Evolutionary conservation across 2,797 vertebrate species (phyloP), one percentile per base, ranked within the genome.

Genomic region (Hozukius guyotensis): DNA sequence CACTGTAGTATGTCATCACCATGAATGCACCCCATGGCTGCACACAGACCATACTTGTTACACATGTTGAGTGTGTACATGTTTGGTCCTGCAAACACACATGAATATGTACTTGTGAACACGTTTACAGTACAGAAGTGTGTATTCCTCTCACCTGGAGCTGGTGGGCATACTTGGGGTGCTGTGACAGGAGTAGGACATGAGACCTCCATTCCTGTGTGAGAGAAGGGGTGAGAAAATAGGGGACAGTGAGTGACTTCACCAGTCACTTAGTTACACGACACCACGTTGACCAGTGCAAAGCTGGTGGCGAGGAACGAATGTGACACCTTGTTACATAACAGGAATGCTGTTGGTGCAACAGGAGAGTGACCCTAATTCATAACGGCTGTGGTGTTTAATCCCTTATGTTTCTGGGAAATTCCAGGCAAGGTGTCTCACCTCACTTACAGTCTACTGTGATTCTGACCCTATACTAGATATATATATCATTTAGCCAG

Each of bases 191-290:
- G 95, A 42, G 70, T 85, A 90, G 49, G 94, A 89, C 14, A 10
- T 63, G 68, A 81, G 55, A 57, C 85, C 76, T 74, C 87, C 89
- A n/a, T 96, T 97, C 87, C 97, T 98, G 87, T 34, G 59, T 62
- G 38, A 79, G 46, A 81, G 52, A 87, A 63, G 6, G 62, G 53
- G 36, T 75, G 38, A 72, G 57, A 73, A 75, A 55, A 84, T 55
- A 77, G 62, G 83, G 57, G 80, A 78, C 82, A 88, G 72, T 78
- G 80, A 89, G 78, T 57, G 83, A 91, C 80, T 52, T 69, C 84
- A 86, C 20, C 49, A 80, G 87, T 65, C 77, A 34, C 64, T 7
- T 5, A 34, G 81, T 46, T 46, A 81, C 75, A 53, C 2, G 25
- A 77, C 81, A 76, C 70, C 11, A 14, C 11, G 16, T 29, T 16